Conservation (phyloP, 2,113 vertebrate species). For the Lophura nycthemera region DNA sequence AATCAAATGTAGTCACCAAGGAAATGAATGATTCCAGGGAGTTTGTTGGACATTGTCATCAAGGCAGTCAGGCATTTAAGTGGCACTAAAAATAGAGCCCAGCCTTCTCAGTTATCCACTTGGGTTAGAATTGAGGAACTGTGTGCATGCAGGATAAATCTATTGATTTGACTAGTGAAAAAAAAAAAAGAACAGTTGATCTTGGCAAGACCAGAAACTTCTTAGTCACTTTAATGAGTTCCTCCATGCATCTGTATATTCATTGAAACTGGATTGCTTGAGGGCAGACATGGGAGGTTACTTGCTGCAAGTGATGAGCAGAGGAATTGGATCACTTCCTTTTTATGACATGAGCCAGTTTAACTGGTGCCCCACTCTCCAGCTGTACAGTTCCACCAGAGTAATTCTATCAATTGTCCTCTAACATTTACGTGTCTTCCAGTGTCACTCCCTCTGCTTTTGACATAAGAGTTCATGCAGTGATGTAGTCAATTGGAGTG, state of each 20-base stretch:
- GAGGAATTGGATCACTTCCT: neutral
- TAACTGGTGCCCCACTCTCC: neutral
- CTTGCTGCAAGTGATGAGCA: neutral
- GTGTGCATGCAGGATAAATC: neutral
- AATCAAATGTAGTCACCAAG: neutral
- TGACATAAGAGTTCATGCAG: neutral
- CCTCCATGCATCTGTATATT: neutral
- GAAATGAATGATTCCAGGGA: neutral
- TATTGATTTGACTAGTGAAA: neutral
- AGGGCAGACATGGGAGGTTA: fast-evolving
- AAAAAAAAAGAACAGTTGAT: neutral
- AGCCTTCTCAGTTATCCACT: neutral
- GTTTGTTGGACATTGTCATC: neutral
- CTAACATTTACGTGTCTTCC: neutral
- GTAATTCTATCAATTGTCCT: neutral
- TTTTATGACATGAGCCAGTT: neutral
- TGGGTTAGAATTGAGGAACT: neutral
- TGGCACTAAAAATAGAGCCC: neutral
- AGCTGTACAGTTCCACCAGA: neutral
- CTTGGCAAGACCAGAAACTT: neutral
- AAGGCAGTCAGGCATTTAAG: neutral
- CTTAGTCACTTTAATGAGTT: neutral
- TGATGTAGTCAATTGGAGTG: neutral
- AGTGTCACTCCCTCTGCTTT: neutral
- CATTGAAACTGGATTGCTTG: neutral